These are phyloP conservation scores for Oligia fasciuncula DNA, from an alignment of 2,888 invertebrate species.

Conservation along the genomic window DNA sequence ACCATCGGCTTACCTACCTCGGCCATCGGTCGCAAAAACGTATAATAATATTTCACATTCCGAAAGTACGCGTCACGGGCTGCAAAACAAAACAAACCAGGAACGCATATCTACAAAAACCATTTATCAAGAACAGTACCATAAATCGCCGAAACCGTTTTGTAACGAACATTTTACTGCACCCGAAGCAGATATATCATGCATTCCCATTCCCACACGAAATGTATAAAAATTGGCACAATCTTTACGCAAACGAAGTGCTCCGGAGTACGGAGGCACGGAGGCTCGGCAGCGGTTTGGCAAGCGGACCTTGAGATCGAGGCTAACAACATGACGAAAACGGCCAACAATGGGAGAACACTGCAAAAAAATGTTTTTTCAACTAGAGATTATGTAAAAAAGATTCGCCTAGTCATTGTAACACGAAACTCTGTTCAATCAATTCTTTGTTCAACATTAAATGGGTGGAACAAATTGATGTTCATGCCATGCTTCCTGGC, in stretches of 20 bases:
- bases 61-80: slow-evolving; percentile 33
- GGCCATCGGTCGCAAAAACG: slow-evolving; percentile 31
- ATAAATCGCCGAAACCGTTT: slow-evolving; percentile 62
- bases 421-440: slow-evolving; percentile 37
- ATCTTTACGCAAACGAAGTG: slow-evolving; percentile 62
- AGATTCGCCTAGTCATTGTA: slow-evolving; percentile 58
- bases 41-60: slow-evolving; percentile 53
- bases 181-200: slow-evolving; percentile 41
- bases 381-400: slow-evolving; percentile 60
- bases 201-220: slow-evolving; percentile 50
- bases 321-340: slow-evolving; percentile 70
- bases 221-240: slow-evolving; percentile 59
- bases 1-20: background rate
- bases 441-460: slow-evolving; percentile 49
- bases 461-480: slow-evolving; percentile 48
- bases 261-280: slow-evolving; percentile 35
- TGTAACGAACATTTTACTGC: slow-evolving; percentile 53
- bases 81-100: slow-evolving; percentile 55
- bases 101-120: slow-evolving; percentile 52
- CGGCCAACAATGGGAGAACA: slow-evolving; percentile 66
- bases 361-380: slow-evolving; percentile 62
- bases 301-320: slow-evolving; percentile 69
- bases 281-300: slow-evolving; percentile 61
- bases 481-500: slow-evolving; percentile 39
- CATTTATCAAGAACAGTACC: slow-evolving; percentile 58